Evolutionary conservation across 2,113 vertebrate genomes (phyloP).

Genomic region (Isichthys henryi): DNA sequence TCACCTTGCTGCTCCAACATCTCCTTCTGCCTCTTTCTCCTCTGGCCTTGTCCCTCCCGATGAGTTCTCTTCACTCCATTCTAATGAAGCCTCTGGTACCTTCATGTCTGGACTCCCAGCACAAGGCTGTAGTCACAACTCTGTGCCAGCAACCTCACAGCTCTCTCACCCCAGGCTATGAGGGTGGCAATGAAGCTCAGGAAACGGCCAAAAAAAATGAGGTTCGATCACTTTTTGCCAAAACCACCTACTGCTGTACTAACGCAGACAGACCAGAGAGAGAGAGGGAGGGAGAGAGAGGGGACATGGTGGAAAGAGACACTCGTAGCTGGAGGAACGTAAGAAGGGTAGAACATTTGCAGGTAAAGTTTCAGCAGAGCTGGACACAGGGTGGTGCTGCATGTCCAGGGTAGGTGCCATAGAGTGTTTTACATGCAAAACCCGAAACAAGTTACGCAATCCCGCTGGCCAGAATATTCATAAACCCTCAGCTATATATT

Average conservation of each 20-base stretch:
- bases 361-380: background rate
- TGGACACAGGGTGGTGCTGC: background rate
- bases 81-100: background rate
- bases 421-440: background rate
- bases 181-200: background rate
- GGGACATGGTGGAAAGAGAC: background rate
- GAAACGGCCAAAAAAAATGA: background rate
- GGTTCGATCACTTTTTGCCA: background rate
- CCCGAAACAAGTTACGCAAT: background rate
- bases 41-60: background rate
- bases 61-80: background rate
- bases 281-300: background rate
- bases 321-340: background rate
- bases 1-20: background rate
- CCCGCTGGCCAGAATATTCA: background rate
- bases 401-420: background rate
- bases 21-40: background rate
- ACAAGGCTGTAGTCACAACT: background rate
- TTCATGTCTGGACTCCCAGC: background rate
- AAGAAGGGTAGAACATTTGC: background rate
- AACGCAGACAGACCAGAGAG: background rate
- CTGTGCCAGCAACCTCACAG: background rate
- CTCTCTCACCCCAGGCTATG: background rate
- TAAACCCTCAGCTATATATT: background rate
- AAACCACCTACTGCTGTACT: background rate